Percentiles rank a stretch among this genome's conserved stretches.
phyloP scores from a whole-genome alignment of 2,797 vertebrate species.

The Synanceia verrucosa region DNA sequence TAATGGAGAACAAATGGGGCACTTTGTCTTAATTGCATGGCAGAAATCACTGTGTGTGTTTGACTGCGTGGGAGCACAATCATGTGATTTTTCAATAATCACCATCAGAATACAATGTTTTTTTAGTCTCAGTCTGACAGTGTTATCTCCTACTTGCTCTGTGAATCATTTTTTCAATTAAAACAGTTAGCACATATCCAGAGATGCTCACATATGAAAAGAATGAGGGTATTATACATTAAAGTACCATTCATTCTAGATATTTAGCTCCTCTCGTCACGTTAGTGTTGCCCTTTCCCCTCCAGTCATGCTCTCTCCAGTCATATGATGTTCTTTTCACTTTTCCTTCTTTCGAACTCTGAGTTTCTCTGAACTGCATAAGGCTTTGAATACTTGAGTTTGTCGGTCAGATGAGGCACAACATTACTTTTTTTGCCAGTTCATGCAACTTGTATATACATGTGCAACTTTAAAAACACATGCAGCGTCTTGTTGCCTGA shows the following conservation, averaged over 20 bases:
- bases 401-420: conserved; percentile 1
- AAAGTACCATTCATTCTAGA: not conserved
- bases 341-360: not conserved
- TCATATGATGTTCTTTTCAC: conserved; percentile 56
- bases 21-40: conserved; percentile 51
- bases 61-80: not conserved
- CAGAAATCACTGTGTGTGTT: conserved; percentile 4
- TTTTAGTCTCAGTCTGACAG: not conserved
- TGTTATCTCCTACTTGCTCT: not conserved
- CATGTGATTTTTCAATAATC: conserved; percentile 7
- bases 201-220: not conserved
- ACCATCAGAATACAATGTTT: not conserved
- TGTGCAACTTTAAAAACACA: not conserved
- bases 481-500: not conserved
- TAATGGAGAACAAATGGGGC: conserved; percentile 52
- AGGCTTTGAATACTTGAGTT: not conserved
- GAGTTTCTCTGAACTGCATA: not conserved
- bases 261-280: not conserved
- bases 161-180: not conserved
- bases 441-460: conserved; percentile 3
- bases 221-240: not conserved
- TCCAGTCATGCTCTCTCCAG: not conserved
- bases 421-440: not conserved
- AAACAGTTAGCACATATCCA: not conserved
- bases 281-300: not conserved